Evolutionary conservation across 2,113 vertebrate species (phyloP), one percentile per base, ranked within the genome.

Genomic region (Cranoglanis bouderius): DNA sequence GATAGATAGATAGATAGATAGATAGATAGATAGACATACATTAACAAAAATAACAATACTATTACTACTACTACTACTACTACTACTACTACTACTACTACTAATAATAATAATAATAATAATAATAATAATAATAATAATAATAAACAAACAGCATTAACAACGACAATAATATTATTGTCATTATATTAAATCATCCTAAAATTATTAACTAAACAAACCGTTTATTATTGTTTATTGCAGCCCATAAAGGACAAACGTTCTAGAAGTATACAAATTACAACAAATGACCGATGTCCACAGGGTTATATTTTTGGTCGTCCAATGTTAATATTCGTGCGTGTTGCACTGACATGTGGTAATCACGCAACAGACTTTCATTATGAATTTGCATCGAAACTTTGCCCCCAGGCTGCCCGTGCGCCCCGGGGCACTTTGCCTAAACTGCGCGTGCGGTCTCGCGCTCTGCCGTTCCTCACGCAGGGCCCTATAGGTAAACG

Each of bases 321-420:
- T 35, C n/a, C 38, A 51, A 13, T 49, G 72, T 84, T 67, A 75
- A 85, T 51, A 77, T 75, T 70, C 43, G 61, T 40, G 24, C n/a
- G 84, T 67, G 84, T 57, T 80, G 10, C 63, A 51, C 21, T 59
- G 35, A 40, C 61, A 72, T 53, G 32, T 61, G 49, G 90, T 91
- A 83, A 88, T 85, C 46, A 85, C 77, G 90, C 77, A 90, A 55
- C 77, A 61, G 40, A 80, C 59, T 77, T 91, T 89, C 59, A 81
- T 90, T 87, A 89, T 74, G 90, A 89, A 92, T 89, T 87, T 87
- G 85, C 82, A 61, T 90, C 49, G 10, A 84, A 84, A 65, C 83
- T 87, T 82, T 78, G 49, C 29, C 29, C 35, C 78, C 38, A 84
- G 91, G 91, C 90, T 16, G 65, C 32, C 82, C 75, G 84, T 59